phyloP scores from a whole-genome alignment of 2,888 invertebrate species.

The Drosophila melanosoma region DNA sequence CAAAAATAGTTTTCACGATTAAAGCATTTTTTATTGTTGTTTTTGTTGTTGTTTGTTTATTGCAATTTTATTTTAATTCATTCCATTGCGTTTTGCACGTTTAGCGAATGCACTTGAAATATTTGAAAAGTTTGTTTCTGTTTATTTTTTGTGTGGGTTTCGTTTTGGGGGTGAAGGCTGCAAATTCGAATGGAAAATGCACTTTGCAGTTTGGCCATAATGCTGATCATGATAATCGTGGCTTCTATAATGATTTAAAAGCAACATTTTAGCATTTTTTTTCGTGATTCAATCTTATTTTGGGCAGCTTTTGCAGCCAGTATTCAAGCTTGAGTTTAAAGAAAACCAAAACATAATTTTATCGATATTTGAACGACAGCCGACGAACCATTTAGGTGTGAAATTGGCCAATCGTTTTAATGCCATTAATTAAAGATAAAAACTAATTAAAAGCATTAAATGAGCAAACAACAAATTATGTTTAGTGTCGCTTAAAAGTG shows the following conservation, averaged over 20 bases:
- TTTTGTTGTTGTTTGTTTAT: constrained; percentile 3
- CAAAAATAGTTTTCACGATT: constrained; percentile 48
- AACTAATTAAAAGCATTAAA: constrained; percentile 16
- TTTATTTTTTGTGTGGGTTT: constrained; percentile 21
- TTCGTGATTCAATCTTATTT: constrained; percentile 12
- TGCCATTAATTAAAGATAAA: constrained; percentile 26
- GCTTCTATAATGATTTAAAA: constrained; percentile 33
- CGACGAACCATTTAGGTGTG: constrained; percentile 1
- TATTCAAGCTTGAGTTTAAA: neutral
- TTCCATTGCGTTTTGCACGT: constrained; percentile 53
- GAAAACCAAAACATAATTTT: neutral
- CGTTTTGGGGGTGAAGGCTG: constrained; percentile 27
- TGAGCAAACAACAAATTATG: neutral
- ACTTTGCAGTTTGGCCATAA: constrained; percentile 10
- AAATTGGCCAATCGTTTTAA: constrained; percentile 21
- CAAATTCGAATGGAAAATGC: constrained; percentile 37
- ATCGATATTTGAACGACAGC: neutral
- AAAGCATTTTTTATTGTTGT: neutral
- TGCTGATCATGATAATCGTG: constrained; percentile 43
- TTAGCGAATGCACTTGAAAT: constrained; percentile 50
- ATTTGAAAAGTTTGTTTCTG: constrained; percentile 8
- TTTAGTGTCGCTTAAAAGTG: neutral
- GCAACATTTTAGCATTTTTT: constrained; percentile 21
- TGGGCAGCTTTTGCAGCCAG: constrained; percentile 6
- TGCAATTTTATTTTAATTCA: constrained; percentile 15